Evolutionary conservation across 2,113 vertebrate genomes (phyloP).

Genomic region (Tragelaphus strepsiceros): DNA sequence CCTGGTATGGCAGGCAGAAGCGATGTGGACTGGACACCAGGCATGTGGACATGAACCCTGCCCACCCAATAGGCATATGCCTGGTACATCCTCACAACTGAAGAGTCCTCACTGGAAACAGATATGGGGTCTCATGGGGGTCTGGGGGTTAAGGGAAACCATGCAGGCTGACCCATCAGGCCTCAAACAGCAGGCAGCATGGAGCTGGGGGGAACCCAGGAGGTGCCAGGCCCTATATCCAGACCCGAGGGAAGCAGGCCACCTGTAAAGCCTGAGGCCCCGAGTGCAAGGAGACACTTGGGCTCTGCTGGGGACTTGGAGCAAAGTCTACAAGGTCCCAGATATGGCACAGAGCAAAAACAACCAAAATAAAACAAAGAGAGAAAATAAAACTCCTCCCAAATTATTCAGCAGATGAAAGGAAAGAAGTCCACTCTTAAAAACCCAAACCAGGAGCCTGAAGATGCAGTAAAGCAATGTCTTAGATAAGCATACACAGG

Average conservation of each 20-base stretch:
- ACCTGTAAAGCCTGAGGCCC: neutral
- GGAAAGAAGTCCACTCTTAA: too few relatives aligned
- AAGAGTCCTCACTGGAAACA: neutral
- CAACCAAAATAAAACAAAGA: neutral
- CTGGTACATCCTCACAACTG: too few relatives aligned
- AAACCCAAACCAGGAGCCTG: neutral
- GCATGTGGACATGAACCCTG: fast-evolving
- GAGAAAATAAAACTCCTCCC: neutral
- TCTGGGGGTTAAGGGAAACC: neutral
- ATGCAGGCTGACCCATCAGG: neutral
- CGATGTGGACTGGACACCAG: neutral
- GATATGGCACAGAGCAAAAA: neutral
- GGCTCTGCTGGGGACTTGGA: neutral
- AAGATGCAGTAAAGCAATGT: neutral
- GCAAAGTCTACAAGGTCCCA: neutral
- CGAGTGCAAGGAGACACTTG: neutral
- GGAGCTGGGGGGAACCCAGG: neutral
- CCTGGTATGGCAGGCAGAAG: fast-evolving
- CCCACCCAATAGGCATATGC: fast-evolving
- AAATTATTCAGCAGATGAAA: neutral
- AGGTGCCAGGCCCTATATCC: neutral
- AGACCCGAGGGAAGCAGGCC: neutral
- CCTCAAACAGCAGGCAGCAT: neutral
- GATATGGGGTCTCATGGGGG: neutral
- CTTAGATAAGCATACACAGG: neutral